Conservation (phyloP, 2,888 invertebrate species). For the Sylvicola fuscatus region DNA sequence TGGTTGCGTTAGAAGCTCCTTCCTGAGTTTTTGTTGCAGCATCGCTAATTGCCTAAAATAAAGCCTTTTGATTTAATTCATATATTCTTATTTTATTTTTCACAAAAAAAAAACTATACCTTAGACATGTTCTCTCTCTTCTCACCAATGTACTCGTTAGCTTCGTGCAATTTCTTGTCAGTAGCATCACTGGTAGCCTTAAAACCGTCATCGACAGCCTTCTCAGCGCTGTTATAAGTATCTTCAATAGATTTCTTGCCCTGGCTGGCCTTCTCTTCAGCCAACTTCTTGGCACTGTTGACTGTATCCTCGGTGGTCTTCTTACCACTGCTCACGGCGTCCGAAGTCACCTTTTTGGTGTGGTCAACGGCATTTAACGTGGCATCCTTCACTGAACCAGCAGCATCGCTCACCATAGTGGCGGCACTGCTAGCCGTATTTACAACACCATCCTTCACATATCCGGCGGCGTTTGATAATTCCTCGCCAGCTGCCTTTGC, state of each 20-base stretch:
- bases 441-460: constrained; percentile 16
- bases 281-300: constrained; percentile 27
- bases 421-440: neutral
- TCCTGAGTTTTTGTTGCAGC: constrained; percentile 18
- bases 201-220: constrained; percentile 31
- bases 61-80: constrained; percentile 32
- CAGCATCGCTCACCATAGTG: constrained; percentile 10
- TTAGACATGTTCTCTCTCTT: constrained; percentile 29
- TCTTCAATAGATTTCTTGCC: constrained; percentile 27
- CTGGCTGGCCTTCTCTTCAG: constrained; percentile 27
- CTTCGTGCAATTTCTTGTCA: constrained; percentile 38
- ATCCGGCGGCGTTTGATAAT: constrained; percentile 21
- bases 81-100: neutral
- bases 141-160: constrained; percentile 37
- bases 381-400: constrained; percentile 23
- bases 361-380: constrained; percentile 20
- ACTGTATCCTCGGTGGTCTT: constrained; percentile 19
- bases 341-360: constrained; percentile 27
- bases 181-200: constrained; percentile 34
- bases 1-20: constrained; percentile 17
- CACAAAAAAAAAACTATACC: constrained; percentile 8
- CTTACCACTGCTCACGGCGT: constrained; percentile 27
- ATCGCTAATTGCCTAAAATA: constrained; percentile 16
- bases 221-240: constrained; percentile 28
- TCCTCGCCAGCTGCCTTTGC: constrained; percentile 20